phyloP scores from a whole-genome alignment of 2,797 vertebrate genomes.

The Phyllotis vaccarum region DNA sequence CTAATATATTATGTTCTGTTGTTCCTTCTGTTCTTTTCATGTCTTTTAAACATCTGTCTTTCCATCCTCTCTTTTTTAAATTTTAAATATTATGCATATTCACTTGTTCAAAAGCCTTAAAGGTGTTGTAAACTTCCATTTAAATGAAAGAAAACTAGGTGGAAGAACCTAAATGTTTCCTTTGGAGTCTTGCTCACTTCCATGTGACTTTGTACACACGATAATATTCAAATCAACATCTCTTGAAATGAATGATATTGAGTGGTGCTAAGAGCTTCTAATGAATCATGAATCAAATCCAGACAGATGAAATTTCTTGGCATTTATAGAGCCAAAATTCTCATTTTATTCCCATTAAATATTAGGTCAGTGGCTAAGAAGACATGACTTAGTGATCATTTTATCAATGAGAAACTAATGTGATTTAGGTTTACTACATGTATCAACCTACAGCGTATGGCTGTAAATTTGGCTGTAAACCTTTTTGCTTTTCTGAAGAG shows the following conservation, averaged over 20 bases:
- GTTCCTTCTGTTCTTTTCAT: neutral
- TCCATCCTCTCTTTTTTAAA: neutral
- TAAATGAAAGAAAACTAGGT: neutral
- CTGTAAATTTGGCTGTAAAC: slow-evolving; percentile 60
- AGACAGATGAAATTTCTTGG: slow-evolving; percentile 43
- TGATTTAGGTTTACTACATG: slow-evolving; percentile 54
- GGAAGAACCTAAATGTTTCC: neutral
- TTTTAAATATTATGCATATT: neutral
- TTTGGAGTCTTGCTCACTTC: slow-evolving; percentile 6
- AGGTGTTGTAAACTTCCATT: neutral
- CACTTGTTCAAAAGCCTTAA: neutral
- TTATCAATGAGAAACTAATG: slow-evolving; percentile 54
- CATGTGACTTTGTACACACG: slow-evolving; percentile 12
- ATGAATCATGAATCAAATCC: slow-evolving; percentile 52
- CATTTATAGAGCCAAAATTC: neutral
- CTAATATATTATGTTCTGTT: neutral
- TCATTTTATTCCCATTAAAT: slow-evolving; percentile 54
- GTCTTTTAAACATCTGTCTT: neutral
- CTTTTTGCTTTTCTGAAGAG: slow-evolving; percentile 63
- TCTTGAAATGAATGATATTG: slow-evolving; percentile 45
- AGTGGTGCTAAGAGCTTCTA: slow-evolving; percentile 19
- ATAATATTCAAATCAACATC: neutral
- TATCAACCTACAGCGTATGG: slow-evolving; percentile 52
- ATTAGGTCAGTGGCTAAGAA: slow-evolving; percentile 64
- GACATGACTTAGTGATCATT: slow-evolving; percentile 59